Percentiles rank a stretch among this genome's conserved stretches.
These are phyloP conservation scores for Drosophila limbata DNA, from an alignment of 2,888 invertebrate species.

Conservation along the genomic window DNA sequence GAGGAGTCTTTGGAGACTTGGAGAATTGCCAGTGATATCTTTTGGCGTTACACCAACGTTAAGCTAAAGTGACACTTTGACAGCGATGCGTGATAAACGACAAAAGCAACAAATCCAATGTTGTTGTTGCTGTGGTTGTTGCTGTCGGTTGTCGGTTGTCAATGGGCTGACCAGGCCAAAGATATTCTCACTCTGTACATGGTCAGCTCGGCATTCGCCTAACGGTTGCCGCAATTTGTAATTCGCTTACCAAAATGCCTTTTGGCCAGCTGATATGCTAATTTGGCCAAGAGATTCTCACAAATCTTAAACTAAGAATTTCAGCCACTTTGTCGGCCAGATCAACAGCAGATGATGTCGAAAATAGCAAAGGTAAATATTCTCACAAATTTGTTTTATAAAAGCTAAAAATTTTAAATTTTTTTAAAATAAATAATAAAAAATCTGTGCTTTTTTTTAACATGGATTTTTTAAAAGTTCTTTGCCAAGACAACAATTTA, in stretches of 20 bases:
- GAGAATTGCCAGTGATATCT: constrained; percentile 65
- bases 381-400: neutral
- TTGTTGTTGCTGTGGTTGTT: constrained; percentile 26
- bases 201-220: constrained; percentile 33
- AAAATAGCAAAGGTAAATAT: neutral
- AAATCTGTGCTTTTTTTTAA: too few species aligned
- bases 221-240: constrained; percentile 61
- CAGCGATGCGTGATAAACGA: constrained; percentile 84
- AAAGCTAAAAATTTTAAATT: too few species aligned
- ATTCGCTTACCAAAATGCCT: constrained; percentile 23
- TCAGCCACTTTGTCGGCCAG: neutral
- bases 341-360: too few species aligned
- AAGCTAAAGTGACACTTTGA: constrained; percentile 83
- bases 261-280: constrained; percentile 38
- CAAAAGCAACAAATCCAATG: constrained; percentile 55
- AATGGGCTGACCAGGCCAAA: constrained; percentile 25
- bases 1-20: neutral
- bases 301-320: neutral
- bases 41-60: constrained; percentile 68
- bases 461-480: too few species aligned
- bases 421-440: too few species aligned
- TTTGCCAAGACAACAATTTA: too few species aligned
- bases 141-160: constrained; percentile 30
- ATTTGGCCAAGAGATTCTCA: constrained; percentile 8
- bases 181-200: constrained; percentile 21